Base-by-base conservation (phyloP, 2,888 invertebrate species). In the Embidobia sp. region DNA sequence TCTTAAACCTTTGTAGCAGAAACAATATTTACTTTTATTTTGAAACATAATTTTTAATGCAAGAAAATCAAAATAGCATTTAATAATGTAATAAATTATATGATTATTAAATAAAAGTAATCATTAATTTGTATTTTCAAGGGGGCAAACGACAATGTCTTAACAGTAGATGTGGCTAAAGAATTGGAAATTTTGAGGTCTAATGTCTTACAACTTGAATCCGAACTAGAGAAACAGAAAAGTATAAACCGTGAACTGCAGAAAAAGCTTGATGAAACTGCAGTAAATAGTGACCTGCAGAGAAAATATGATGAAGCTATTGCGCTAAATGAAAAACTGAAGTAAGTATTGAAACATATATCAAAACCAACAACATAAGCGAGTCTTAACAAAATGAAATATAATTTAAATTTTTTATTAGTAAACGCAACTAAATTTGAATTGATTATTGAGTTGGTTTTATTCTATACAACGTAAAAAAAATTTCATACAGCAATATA, bases 181-280 rank as follows among this genome's bases (percentile, higher is more conserved):
- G 93, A 93, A 85, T 86, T 93, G 69, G 90, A 92, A 82, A 90
- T 92, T 80, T 92, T 93, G 10, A 91, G 92, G 81, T 91, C 92
- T 63, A 90, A 92, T 44, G 90, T 92, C 13, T 89, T 92, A 31
- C 89, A 91, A 49, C 91, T 92, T 77, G 92, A 93, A 81, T 91
- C 92, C 74, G 91, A 92, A 83, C 89, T 93, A 42, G 91, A 92
- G 26, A 87, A 89, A 81, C 91, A 90, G 80, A 90, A 92, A 53
- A 90, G 91, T 82, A 91, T 92, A 40, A 67, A 53, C 26, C 35
- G 51, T 10, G 55, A 55, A 7, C 15, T 63, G 64, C 31, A 92
- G 79, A 90, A 90, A 75, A 90, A 90, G 49, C 91, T 90, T 83
- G 90, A 90, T 1, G 3, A 13, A 10, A n/a, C 4, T n/a, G 10